Conservation (phyloP, 1,140 invertebrate species). For the Bombus fervidus region DNA sequence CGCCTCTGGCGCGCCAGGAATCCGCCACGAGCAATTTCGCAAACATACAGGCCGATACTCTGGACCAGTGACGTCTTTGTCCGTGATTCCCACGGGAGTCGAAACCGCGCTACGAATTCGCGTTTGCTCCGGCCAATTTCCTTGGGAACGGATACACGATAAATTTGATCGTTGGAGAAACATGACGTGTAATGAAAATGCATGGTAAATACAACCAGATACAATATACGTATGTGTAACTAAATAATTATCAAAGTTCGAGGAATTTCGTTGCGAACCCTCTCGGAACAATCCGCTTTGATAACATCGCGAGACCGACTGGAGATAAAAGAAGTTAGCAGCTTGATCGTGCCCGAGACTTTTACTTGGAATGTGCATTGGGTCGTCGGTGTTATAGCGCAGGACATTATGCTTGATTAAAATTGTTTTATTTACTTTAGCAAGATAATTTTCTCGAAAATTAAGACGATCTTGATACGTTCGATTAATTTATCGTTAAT, state of each 20-base stretch:
- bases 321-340: neutral
- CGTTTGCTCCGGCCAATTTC: neutral
- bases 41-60: conserved; percentile 18
- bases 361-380: neutral
- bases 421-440: no score
- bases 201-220: neutral
- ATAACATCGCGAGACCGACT: neutral
- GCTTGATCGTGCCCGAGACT: no score
- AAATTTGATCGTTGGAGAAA: neutral
- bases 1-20: conserved; percentile 12
- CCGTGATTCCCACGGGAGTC: neutral
- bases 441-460: no score
- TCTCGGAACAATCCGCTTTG: neutral
- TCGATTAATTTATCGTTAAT: no score
- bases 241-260: neutral
- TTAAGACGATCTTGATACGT: no score
- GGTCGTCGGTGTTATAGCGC: no score
- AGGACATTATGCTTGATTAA: no score
- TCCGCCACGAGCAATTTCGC: conserved; percentile 31
- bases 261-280: neutral
- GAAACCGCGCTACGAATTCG: neutral
- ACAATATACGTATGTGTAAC: no score
- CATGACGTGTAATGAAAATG: neutral
- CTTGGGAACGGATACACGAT: neutral
- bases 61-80: neutral